Percentiles rank a stretch among this genome's conserved stretches.
Conservation (phyloP, 1,140 invertebrate species). For the Chironomus striatipennis region DNA sequence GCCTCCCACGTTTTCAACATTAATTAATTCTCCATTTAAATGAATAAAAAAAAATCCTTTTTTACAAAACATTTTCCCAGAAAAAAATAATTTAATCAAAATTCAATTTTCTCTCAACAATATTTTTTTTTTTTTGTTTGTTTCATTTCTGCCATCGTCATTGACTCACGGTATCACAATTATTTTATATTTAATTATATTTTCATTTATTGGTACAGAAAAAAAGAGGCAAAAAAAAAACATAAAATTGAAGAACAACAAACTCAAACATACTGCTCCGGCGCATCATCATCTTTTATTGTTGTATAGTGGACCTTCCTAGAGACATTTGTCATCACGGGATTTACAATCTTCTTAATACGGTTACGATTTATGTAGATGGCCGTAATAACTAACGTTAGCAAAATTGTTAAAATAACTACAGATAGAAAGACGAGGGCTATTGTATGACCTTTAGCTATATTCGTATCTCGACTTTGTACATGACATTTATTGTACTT, state of each 20-base stretch:
- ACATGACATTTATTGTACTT: conserved; percentile 38
- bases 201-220: neutral
- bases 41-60: too few relatives aligned
- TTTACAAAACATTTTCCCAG: too few relatives aligned
- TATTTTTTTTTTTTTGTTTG: too few relatives aligned
- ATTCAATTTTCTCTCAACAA: neutral
- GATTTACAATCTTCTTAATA: conserved; percentile 49
- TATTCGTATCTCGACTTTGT: conserved; percentile 31
- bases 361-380: conserved; percentile 52
- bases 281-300: conserved; percentile 47
- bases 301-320: conserved; percentile 66
- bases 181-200: neutral
- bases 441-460: conserved; percentile 37
- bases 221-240: too few relatives aligned
- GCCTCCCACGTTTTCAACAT: too few relatives aligned
- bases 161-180: conserved; percentile 17
- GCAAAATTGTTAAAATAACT: conserved; percentile 47
- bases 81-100: neutral
- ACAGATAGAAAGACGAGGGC: conserved; percentile 47
- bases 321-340: conserved; percentile 54
- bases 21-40: too few relatives aligned
- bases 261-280: conserved; percentile 38
- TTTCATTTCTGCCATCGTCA: neutral
- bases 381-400: conserved; percentile 46
- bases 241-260: neutral